Evolutionary conservation across 2,113 vertebrate species (phyloP), one percentile per base, ranked within the genome.

Genomic region (Notothenia coriiceps): DNA sequence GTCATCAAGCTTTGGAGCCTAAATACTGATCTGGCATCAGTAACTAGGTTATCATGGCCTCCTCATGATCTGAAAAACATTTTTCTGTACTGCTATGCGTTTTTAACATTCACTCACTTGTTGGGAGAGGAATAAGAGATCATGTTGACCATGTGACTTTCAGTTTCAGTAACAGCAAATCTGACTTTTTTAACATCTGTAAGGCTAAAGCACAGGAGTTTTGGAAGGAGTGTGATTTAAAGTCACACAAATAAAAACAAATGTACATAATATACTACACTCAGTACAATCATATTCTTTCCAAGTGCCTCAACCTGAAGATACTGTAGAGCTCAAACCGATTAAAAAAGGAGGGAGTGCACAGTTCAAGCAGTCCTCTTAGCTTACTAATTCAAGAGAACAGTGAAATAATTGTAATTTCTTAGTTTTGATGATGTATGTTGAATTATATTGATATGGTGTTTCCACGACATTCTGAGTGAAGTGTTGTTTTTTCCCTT

Each of bases 221-320:
- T 74, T 87, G 85, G 79, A 81, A 77, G 80, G 73, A 77, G 84
- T 87, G 83, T 88, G 83, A 90, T 80, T 87, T 80, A 77, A 62
- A 64, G 51, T 61, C 73, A 79, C 82, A 59, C 69, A 15, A 73
- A 74, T 61, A 59, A 40, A 72, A 65, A 86, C 83, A 89, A 82
- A 86, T 88, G 86, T 84, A 84, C 83, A 87, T 85, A 93, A 54
- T 67, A 68, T 52, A 74, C 78, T 54, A n/a, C 72, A 88, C 71
- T 68, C 70, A 80, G 67, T 90, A 81, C 90, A 93, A 89, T 94
- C 90, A 90, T 83, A 68, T 90, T 92, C 91, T 92, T 93, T 94
- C 92, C 91, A 95, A 95, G 95, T 95, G 95, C 95, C 95, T 94
- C 87, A 88, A 83, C 71, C 66, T 89, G 84, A 82, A 80, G 85